Base-by-base conservation (phyloP, 2,797 vertebrate genomes). In the Salmo trutta region DNA sequence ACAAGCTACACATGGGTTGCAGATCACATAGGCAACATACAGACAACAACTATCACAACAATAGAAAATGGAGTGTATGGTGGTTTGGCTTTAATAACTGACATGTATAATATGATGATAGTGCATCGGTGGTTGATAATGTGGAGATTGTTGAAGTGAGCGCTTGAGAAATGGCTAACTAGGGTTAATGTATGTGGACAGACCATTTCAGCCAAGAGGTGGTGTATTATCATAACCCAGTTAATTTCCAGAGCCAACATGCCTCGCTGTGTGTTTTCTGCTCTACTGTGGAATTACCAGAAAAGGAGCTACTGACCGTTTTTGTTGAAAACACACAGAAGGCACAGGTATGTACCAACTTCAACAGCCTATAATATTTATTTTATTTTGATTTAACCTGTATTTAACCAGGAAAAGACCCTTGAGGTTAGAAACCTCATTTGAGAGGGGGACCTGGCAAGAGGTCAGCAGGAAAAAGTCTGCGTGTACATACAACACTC, bases 191-290 rank as follows among this genome's bases (percentile, higher is more conserved):
- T 89, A 47, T 47, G 41, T 47, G 41, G 41, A 47, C 41, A 87
- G 90, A 85, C 72, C 80, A 85, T 89, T 91, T 88, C 85, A 86
- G 87, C 88, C 86, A 78, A 83, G 81, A 83, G 88, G 84, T 65
- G 66, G 83, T 86, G 88, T 88, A 87, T 90, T 88, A 86, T 87
- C 80, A 79, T 86, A 89, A 86, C 83, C 82, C 70, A 84, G 87
- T 88, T 91, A 86, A 85, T 88, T 83, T 87, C 86, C 89, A 86
- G 82, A 86, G 68, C 78, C 82, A 83, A 86, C 71, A 72, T 56
- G 77, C 88, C 83, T 82, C 74, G 68, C 59, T 12, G 24, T 83
- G 83, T 81, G 71, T 88, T 87, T 87, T 84, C 41, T 41, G 41
- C 8, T 41, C 41, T 41, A 41, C 41, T 10, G 41, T 41, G 41